Evolutionary conservation across 2,113 vertebrate species (phyloP).

Genomic region (Melospiza melodia): DNA sequence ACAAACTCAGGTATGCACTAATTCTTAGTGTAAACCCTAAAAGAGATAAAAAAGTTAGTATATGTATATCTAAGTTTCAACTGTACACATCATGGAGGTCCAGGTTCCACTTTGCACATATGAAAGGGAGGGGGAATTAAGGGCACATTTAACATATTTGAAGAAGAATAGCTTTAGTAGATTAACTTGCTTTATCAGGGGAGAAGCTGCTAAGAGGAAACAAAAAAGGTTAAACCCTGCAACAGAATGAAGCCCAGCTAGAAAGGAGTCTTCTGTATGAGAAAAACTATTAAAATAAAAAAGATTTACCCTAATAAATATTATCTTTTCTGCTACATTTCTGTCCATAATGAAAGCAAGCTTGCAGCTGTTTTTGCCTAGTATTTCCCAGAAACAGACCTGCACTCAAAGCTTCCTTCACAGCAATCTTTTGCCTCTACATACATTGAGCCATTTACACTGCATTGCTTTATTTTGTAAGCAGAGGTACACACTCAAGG

Average conservation of each 20-base stretch:
- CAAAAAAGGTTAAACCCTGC: background rate
- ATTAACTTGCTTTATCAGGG: background rate
- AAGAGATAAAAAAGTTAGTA: background rate
- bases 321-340: background rate
- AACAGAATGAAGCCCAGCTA: background rate
- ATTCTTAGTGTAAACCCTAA: background rate
- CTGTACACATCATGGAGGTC: accelerated
- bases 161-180: background rate
- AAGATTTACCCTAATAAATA: background rate
- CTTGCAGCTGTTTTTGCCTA: background rate
- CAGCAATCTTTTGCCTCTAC: background rate
- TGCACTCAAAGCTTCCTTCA: background rate
- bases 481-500: background rate
- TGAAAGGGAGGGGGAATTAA: background rate
- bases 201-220: background rate
- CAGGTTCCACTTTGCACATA: background rate
- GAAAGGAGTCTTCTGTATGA: background rate
- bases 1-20: background rate
- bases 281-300: background rate
- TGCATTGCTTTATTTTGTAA: background rate
- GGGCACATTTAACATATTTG: background rate
- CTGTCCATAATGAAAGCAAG: background rate
- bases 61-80: background rate
- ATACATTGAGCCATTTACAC: background rate
- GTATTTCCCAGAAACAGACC: background rate